A percentile compares a stretch with the other conserved stretches of the same genome.
Evolutionary conservation across 2,888 invertebrate genomes (phyloP).

Genomic region (Agonopterix subpropinquella): DNA sequence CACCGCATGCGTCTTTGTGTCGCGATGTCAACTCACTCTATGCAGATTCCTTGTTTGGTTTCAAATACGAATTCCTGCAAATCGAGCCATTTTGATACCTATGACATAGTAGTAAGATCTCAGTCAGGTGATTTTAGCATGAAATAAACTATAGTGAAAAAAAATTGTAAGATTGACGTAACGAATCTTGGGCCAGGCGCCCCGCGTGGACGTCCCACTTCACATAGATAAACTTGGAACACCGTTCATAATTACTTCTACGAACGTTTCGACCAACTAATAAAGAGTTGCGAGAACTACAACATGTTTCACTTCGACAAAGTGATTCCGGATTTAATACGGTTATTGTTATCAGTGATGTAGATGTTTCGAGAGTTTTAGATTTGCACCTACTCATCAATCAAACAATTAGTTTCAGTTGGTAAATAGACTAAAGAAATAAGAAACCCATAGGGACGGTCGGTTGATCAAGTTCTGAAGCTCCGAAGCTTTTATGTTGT

Average conservation of each 20-base stretch:
- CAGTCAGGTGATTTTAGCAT: too few relatives aligned
- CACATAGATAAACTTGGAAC: slow-evolving; percentile 53
- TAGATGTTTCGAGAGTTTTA: too few relatives aligned
- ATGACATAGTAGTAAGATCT: too few relatives aligned
- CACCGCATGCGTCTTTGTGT: slow-evolving; percentile 61
- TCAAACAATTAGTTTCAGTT: too few relatives aligned
- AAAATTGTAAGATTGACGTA: slow-evolving; percentile 67
- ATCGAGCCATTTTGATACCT: too few relatives aligned
- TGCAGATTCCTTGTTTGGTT: slow-evolving; percentile 47
- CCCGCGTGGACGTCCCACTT: slow-evolving; percentile 48
- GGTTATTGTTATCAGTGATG: slow-evolving; percentile 23
- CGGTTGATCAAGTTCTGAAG: too few relatives aligned
- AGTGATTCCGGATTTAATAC: slow-evolving; percentile 39
- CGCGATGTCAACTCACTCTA: slow-evolving; percentile 68
- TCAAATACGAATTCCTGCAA: too few relatives aligned
- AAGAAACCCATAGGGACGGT: too few relatives aligned
- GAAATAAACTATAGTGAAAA: slow-evolving; percentile 36
- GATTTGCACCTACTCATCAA: too few relatives aligned
- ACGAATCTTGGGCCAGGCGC: slow-evolving; percentile 65
- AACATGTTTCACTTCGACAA: slow-evolving; percentile 34
- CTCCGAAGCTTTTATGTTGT: too few relatives aligned
- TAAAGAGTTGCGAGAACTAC: slow-evolving; percentile 60
- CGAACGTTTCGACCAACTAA: slow-evolving; percentile 55
- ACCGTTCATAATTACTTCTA: slow-evolving; percentile 71
- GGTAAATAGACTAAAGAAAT: too few relatives aligned